Evolutionary conservation across 2,888 invertebrate genomes (phyloP), one percentile per base, ranked within the genome.

Genomic region (Agrotis segetum): DNA sequence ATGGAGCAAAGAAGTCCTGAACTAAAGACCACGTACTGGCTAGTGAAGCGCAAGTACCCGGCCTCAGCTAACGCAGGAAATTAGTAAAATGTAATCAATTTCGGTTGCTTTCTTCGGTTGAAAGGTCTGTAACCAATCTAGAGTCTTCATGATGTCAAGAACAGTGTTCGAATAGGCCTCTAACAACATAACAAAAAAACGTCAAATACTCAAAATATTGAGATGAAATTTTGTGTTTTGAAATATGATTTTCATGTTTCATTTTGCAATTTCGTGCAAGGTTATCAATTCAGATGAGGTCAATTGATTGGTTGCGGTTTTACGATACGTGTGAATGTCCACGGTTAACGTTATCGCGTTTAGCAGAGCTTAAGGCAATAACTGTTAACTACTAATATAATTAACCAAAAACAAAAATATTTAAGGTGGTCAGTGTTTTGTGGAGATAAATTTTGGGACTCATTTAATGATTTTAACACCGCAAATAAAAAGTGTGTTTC

Each of bases 221-320:
- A 72, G 84, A 85, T 76, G 84, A 62, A 79, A 77, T 79, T 40
- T 55, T 52, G 17, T 46, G 47, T 85, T 84, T 79, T 74, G 85
- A 78, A 85, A 85, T 75, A 70, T 63, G 17, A 65, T 77, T 81
- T 81, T 79, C 86, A 80, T 85, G 86, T 85, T 84, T 75, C 19
- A 74, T 85, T 82, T 77, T 61, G 86, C 77, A 85, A 85, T 79
- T 71, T 47, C 66, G 63, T 59, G 71, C 85, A 85, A 85, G 85
- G 85, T 84, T 77, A 77, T 72, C 68, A n/a, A n/a, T n/a, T n/a
- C n/a, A 65, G 58, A 79, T 76, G 77, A 82, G 86, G 85, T 82
- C 79, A 79, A 85, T 85, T 66, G 79, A 85, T 85, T 85, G 47
- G 86, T 66, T 74, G 61, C 66, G 82, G 85, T 84, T 70, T 6